A percentile compares a stretch with the other conserved stretches of the same genome.
phyloP scores from a whole-genome alignment of 2,113 vertebrate genomes.

The Cynopterus brachyotis region DNA sequence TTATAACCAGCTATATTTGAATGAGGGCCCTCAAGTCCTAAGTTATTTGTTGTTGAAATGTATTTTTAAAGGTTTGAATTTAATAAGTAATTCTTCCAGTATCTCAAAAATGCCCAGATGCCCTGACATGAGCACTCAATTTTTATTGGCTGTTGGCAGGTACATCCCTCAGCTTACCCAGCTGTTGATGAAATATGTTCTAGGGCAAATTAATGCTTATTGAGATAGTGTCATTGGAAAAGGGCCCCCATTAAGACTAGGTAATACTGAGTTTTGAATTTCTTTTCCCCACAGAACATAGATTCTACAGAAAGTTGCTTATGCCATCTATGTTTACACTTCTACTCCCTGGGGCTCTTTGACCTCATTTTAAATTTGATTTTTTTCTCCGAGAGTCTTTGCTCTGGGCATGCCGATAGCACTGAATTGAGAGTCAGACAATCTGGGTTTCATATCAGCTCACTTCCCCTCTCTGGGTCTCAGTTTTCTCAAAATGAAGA shows the following conservation, averaged over 20 bases:
- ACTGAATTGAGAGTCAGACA: background rate
- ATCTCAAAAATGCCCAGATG: background rate
- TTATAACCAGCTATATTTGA: background rate
- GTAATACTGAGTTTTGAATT: background rate
- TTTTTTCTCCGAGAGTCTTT: background rate
- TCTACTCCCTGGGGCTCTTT: background rate
- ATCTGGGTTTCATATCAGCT: background rate
- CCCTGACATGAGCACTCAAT: background rate
- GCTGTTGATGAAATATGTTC: background rate
- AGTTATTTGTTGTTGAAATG: background rate
- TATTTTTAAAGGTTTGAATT: conserved; percentile 3
- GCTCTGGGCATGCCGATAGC: background rate
- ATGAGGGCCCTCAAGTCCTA: background rate
- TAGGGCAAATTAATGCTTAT: background rate
- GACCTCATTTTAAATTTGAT: background rate
- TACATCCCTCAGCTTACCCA: background rate
- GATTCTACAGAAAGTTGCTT: background rate
- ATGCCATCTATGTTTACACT: background rate
- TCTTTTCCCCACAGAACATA: background rate
- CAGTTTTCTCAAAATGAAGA: background rate
- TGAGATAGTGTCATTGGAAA: background rate
- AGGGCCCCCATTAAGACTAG: background rate
- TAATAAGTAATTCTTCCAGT: background rate
- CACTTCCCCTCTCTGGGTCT: background rate
- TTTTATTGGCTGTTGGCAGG: background rate